phyloP scores from a whole-genome alignment of 2,888 invertebrate genomes.

The Callyntrura sp. region DNA sequence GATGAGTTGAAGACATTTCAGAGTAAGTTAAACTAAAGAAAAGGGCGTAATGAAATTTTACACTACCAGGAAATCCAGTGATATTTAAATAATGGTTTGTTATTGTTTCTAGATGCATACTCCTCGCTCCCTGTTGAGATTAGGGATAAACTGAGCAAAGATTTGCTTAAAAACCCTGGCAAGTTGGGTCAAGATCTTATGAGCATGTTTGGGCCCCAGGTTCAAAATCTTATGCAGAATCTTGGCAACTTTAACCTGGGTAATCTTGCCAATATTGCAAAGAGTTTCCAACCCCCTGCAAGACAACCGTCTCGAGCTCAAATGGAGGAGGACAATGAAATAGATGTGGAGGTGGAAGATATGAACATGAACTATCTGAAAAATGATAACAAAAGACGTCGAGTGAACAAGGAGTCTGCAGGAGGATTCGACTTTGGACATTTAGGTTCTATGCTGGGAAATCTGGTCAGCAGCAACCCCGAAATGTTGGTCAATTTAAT shows the following conservation, averaged over 20 bases:
- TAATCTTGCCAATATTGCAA: conserved; percentile 56
- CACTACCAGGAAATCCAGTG: too few relatives aligned
- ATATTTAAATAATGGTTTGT: too few relatives aligned
- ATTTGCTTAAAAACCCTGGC: conserved; percentile 81
- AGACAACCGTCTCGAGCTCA: conserved; percentile 13
- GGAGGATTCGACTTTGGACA: conserved; percentile 81
- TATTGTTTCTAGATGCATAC: conserved; percentile 81
- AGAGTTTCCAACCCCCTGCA: conserved; percentile 31
- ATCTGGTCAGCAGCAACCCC: conserved; percentile 81
- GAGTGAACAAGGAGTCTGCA: not conserved
- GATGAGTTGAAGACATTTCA: conserved; percentile 83
- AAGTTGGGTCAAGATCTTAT: conserved; percentile 80
- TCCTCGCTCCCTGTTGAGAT: conserved; percentile 82
- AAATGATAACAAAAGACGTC: conserved; percentile 65
- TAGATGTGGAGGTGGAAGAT: conserved; percentile 79
- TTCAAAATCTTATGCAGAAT: conserved; percentile 78
- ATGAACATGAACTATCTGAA: conserved; percentile 79
- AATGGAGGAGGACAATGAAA: conserved; percentile 66
- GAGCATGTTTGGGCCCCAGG: conserved; percentile 81
- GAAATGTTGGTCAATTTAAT: conserved; percentile 81
- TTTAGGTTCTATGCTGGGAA: conserved; percentile 79
- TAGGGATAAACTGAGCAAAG: conserved; percentile 81
- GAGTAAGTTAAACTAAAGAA: conserved; percentile 80
- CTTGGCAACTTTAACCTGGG: conserved; percentile 56
- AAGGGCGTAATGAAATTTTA: not conserved